These are phyloP conservation scores for Drosophila merina DNA, from an alignment of 2,888 invertebrate species.

Conservation along the genomic window DNA sequence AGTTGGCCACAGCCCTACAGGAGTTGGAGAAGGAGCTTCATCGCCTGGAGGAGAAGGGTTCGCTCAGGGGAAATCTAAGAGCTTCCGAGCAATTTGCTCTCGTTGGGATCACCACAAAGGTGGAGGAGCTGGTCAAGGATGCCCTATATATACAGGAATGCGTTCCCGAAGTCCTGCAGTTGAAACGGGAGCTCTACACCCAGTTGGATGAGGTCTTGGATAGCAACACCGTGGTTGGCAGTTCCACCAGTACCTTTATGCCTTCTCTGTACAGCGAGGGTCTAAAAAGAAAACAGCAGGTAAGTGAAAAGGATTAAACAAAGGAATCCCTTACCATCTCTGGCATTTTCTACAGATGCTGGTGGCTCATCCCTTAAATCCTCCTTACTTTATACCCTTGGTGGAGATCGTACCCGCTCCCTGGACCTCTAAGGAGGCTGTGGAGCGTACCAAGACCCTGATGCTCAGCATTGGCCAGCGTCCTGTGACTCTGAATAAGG, in stretches of 20 bases:
- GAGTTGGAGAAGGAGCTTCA: conserved; percentile 90
- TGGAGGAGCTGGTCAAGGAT: conserved; percentile 89
- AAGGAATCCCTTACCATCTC: background rate
- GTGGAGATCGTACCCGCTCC: conserved; percentile 97
- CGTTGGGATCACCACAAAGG: conserved; percentile 89
- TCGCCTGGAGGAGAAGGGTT: conserved; percentile 88
- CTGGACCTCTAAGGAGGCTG: conserved; percentile 91
- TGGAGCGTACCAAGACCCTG: conserved; percentile 88
- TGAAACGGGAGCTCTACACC: conserved; percentile 92
- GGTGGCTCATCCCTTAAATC: conserved; percentile 97
- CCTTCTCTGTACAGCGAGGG: conserved; percentile 94
- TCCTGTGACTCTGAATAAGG: conserved; percentile 92
- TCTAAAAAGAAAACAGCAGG: conserved; percentile 89
- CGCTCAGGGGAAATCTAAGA: conserved; percentile 90
- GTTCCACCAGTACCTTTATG: conserved; percentile 96
- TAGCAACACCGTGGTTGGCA: conserved; percentile 91
- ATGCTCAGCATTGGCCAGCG: conserved; percentile 96
- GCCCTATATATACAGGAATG: conserved; percentile 96
- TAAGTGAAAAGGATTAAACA: conserved; percentile 60
- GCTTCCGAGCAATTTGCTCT: conserved; percentile 90
- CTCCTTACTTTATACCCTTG: conserved; percentile 97
- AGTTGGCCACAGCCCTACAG: conserved; percentile 89
- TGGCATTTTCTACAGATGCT: conserved; percentile 70
- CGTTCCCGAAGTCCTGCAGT: conserved; percentile 93
- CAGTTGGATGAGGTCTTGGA: conserved; percentile 91